Conservation (phyloP, 2,797 vertebrate genomes). For the Falco biarmicus region DNA sequence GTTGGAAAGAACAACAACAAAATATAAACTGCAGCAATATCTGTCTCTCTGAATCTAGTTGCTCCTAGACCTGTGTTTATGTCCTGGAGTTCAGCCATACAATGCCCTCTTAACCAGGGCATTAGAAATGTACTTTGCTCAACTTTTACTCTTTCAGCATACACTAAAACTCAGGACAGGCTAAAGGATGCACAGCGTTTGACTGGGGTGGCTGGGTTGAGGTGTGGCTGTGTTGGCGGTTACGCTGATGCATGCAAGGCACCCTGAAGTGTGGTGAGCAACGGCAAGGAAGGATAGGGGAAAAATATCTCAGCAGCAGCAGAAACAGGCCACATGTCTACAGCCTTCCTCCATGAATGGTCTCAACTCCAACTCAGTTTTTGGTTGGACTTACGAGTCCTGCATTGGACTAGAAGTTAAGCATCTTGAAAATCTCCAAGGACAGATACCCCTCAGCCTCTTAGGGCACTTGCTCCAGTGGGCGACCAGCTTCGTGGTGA, state of each 20-base stretch:
- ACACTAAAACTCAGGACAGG: background rate
- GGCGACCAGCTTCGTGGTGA: background rate
- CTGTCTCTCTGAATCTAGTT: background rate
- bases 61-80: background rate
- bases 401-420: background rate
- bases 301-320: background rate
- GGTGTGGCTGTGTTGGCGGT: background rate
- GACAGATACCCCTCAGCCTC: background rate
- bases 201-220: background rate
- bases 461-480: background rate
- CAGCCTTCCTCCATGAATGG: background rate
- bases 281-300: background rate
- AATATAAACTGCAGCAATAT: background rate
- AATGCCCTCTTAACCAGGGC: background rate
- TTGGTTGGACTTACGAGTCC: fast-evolving
- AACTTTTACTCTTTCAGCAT: background rate
- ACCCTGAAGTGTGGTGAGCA: background rate
- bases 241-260: background rate
- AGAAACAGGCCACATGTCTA: background rate
- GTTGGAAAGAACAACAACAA: background rate
- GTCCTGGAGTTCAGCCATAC: background rate
- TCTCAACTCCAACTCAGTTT: background rate
- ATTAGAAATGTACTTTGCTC: background rate
- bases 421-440: background rate
- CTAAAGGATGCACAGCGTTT: background rate